Evolutionary conservation across 2,797 vertebrate genomes (phyloP).

Genomic region (Chloroceryle amazona): DNA sequence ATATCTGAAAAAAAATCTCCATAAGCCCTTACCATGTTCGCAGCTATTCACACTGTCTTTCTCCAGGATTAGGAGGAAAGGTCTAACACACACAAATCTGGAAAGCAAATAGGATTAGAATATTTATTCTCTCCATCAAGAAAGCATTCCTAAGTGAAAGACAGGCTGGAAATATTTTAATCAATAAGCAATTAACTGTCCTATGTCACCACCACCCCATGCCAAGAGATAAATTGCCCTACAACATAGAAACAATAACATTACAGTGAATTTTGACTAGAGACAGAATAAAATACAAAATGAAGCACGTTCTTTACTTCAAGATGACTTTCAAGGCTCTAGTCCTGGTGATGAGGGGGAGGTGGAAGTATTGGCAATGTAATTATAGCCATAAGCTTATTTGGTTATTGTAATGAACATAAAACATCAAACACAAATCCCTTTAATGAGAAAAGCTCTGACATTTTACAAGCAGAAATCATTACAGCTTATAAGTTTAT

Average conservation of each 20-base stretch:
- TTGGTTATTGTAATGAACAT: not conserved
- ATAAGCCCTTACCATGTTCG: slow-evolving; percentile 75
- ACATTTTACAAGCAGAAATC: not conserved
- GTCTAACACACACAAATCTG: not conserved
- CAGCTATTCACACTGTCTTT: not conserved
- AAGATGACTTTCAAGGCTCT: not conserved
- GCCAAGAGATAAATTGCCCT: not conserved
- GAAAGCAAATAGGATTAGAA: slow-evolving; percentile 3
- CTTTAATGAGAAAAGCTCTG: not conserved
- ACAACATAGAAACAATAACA: not conserved
- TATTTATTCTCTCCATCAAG: not conserved
- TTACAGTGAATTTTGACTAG: not conserved
- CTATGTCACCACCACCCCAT: not conserved
- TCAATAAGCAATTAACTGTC: not conserved
- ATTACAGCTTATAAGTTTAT: not conserved
- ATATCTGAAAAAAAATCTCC: not conserved
- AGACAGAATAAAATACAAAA: not conserved
- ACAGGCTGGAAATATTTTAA: not conserved
- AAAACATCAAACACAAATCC: not conserved
- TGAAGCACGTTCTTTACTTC: not conserved
- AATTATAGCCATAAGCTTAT: not conserved
- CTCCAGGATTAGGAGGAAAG: not conserved
- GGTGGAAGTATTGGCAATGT: not conserved
- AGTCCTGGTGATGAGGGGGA: not conserved
- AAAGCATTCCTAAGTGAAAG: not conserved